Base-by-base conservation (phyloP, 2,113 vertebrate genomes). In the Corythaixoides concolor region DNA sequence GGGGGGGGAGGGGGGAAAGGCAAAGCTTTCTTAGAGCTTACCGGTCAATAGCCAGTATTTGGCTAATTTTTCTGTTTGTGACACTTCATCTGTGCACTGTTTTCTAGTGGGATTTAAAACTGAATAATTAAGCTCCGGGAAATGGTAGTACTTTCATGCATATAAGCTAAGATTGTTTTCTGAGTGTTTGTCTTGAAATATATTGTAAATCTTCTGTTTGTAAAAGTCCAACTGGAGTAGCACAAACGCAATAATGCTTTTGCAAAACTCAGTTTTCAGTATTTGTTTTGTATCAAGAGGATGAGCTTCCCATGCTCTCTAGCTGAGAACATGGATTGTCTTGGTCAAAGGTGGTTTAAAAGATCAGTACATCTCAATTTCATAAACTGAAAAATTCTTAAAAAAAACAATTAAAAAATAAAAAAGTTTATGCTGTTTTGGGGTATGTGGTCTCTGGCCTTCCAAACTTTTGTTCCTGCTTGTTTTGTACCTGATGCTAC, bases 1-100 rank as follows among this genome's bases (percentile, higher is more conserved):
- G 32, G 10, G 4, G 7, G 4, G 16, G 8, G 3, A 5, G 3
- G 3, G 16, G 15, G 5, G 30, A 41, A 5, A 3, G 3, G 19
- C 15, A 5, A 30, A 7, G 30, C 30, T 90, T 72, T 67, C 1
- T 59, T 78, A 75, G 21, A 39, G 12, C 22, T 86, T 22, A 33
- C 21, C 32, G 30, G 67, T 75, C 28, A 39, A 1, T 35, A n/a
- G 20, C 13, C 32, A 35, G 2, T 37, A 16, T 32, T 49, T 68
- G 68, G 45, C 35, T 35, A 58, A 12, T 66, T 63, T 89, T 93
- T 88, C 58, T 68, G 12, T 69, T 85, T 64, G 10, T 13, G 4
- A 2, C 20, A 23, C 30, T 72, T n/a, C 8, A 33, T 49, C 12
- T 75, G 0, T 76, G 43, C 19, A 33, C 8, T 49, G 18, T 47